Conservation (phyloP, 2,888 invertebrate species). For the Lasioglossum figueresi region DNA sequence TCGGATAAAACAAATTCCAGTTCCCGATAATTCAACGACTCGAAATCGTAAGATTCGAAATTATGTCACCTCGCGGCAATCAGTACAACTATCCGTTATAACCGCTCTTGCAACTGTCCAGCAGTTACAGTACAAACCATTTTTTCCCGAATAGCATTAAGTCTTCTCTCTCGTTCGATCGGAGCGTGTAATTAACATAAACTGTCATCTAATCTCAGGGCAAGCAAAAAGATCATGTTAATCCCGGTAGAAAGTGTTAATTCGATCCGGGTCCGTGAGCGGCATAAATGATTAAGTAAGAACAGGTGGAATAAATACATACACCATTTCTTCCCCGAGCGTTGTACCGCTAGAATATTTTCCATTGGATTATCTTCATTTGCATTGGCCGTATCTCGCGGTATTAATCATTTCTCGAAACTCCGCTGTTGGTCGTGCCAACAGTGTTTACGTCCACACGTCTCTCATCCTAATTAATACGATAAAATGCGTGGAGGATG, state of each 20-base stretch:
- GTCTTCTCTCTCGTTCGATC: neutral
- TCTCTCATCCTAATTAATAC: conserved; percentile 12
- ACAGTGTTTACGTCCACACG: neutral
- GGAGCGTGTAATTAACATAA: neutral
- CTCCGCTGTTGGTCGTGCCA: neutral
- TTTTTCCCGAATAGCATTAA: neutral
- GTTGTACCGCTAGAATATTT: neutral
- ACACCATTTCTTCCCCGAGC: neutral
- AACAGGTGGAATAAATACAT: neutral
- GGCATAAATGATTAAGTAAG: conserved; percentile 8
- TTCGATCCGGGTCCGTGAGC: neutral
- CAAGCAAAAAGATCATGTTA: conserved; percentile 1
- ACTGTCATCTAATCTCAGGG: neutral
- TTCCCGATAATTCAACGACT: neutral
- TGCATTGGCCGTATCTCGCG: neutral
- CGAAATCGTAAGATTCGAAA: neutral
- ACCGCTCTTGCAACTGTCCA: neutral
- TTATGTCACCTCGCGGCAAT: neutral
- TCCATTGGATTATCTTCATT: neutral
- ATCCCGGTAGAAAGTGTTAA: conserved; percentile 4
- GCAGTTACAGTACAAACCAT: neutral
- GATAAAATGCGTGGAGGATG: neutral
- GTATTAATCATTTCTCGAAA: conserved; percentile 15
- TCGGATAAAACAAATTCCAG: neutral
- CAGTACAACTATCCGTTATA: neutral